These are phyloP conservation scores for Eucidaris tribuloides DNA, from an alignment of 35 echinoderm and acorn worm species.

Conservation along the genomic window DNA sequence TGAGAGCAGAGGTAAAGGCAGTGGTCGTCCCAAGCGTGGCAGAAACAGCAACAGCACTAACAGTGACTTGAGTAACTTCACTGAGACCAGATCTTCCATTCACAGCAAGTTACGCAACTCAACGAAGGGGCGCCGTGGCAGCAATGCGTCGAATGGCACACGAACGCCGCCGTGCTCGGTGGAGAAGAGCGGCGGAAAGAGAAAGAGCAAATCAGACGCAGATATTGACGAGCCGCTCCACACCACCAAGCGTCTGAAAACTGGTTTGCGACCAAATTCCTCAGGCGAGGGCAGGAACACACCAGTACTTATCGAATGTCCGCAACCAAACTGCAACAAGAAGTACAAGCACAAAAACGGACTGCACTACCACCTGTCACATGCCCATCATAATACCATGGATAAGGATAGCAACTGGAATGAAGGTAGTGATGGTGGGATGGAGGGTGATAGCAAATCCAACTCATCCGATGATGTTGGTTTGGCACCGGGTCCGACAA, in stretches of 20 bases:
- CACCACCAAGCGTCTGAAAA: conserved; percentile 79
- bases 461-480: conserved; percentile 26
- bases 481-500: neutral
- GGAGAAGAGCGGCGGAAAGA: conserved; percentile 53
- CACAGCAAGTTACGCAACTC: conserved; percentile 98
- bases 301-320: conserved; percentile 84
- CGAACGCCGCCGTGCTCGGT: conserved; percentile 58
- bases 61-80: conserved; percentile 88
- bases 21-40: conserved; percentile 78
- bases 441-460: conserved; percentile 26
- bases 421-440: conserved; percentile 3
- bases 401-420: conserved; percentile 8
- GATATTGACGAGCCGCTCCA: neutral
- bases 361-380: conserved; percentile 87
- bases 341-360: conserved; percentile 99
- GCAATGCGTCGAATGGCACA: conserved; percentile 68
- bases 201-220: conserved; percentile 53
- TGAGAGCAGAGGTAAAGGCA: conserved; percentile 62
- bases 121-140: conserved; percentile 83
- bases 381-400: conserved; percentile 70
- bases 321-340: conserved; percentile 97
- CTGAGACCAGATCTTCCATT: conserved; percentile 94
- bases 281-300: conserved; percentile 21
- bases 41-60: conserved; percentile 58
- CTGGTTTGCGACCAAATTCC: conserved; percentile 43